A percentile compares a stretch with the other conserved stretches of the same genome.
Evolutionary conservation across 1,140 invertebrate genomes (phyloP).

Genomic region (Drosophila mauritiana): DNA sequence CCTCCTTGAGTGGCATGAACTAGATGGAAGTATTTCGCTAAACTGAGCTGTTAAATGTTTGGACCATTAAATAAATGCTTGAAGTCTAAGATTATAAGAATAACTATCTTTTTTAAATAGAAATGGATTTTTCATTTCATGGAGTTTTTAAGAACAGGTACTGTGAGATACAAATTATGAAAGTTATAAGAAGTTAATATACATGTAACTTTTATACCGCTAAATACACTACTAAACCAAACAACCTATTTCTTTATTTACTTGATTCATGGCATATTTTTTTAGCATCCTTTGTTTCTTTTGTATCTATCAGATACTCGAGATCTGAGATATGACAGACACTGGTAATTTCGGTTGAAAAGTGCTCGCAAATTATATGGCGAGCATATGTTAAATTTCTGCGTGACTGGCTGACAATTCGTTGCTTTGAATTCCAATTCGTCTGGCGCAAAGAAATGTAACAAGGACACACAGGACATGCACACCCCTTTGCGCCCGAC

Average conservation of each 20-base stretch:
- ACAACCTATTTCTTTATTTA: not conserved
- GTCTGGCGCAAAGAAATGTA: slow-evolving; percentile 9
- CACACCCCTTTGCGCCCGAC: slow-evolving; percentile 46
- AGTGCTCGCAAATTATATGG: slow-evolving; percentile 68
- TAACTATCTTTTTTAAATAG: too few relatives aligned
- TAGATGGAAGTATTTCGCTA: slow-evolving; percentile 8
- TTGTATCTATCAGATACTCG: not conserved
- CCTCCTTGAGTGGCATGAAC: not conserved
- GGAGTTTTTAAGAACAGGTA: too few relatives aligned
- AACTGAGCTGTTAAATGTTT: not conserved
- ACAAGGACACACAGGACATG: slow-evolving; percentile 11
- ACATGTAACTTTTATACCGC: too few relatives aligned
- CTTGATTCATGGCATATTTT: not conserved
- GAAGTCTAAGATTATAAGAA: too few relatives aligned
- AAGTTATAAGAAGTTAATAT: too few relatives aligned
- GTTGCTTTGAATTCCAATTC: slow-evolving; percentile 79
- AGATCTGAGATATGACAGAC: slow-evolving; percentile 19
- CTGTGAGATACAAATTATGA: too few relatives aligned
- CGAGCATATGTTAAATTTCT: slow-evolving; percentile 76
- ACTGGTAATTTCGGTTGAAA: slow-evolving; percentile 26
- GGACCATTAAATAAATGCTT: not conserved
- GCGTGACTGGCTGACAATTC: slow-evolving; percentile 72
- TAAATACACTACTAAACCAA: not conserved
- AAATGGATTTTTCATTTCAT: too few relatives aligned
- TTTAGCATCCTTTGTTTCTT: not conserved